Evolutionary conservation across 2,113 vertebrate genomes (phyloP).

Genomic region (Falco punctatus): DNA sequence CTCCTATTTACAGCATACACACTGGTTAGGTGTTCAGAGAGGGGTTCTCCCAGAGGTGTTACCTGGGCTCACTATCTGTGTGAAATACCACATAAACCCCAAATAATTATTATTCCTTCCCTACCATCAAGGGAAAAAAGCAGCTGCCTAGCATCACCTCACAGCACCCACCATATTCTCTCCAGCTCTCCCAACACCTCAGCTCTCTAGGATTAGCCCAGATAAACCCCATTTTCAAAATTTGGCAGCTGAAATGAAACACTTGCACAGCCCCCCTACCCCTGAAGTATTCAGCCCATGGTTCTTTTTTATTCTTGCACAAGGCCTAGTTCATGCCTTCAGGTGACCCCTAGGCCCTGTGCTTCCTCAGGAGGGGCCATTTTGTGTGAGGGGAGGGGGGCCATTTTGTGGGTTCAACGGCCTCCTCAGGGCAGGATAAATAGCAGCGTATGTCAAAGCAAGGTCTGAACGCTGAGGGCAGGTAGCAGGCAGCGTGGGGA

Average conservation of each 20-base stretch:
- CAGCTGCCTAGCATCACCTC: not conserved
- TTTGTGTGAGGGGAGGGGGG: slow-evolving; percentile 55
- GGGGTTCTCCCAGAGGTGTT: not conserved
- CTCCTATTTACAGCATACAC: rapidly evolving
- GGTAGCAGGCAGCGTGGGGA: rapidly evolving
- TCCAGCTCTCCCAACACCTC: too few species aligned
- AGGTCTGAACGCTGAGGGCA: rapidly evolving
- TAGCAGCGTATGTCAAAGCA: rapidly evolving
- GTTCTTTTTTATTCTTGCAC: not conserved
- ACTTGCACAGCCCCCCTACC: rapidly evolving
- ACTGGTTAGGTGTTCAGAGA: not conserved
- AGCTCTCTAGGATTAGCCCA: rapidly evolving
- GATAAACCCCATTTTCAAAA: not conserved
- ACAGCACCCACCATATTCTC: rapidly evolving
- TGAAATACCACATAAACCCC: rapidly evolving
- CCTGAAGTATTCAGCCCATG: rapidly evolving
- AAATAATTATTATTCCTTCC: not conserved
- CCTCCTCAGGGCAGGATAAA: not conserved
- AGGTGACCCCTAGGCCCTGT: rapidly evolving
- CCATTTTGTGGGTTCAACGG: slow-evolving; percentile 27
- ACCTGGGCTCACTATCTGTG: not conserved
- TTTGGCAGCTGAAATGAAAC: not conserved
- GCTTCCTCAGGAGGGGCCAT: not conserved
- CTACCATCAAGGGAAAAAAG: not conserved
- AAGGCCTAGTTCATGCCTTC: not conserved